Evolutionary conservation across 2,113 vertebrate genomes (phyloP), one percentile per base, ranked within the genome.

Genomic region (Anser brachyrhynchus): DNA sequence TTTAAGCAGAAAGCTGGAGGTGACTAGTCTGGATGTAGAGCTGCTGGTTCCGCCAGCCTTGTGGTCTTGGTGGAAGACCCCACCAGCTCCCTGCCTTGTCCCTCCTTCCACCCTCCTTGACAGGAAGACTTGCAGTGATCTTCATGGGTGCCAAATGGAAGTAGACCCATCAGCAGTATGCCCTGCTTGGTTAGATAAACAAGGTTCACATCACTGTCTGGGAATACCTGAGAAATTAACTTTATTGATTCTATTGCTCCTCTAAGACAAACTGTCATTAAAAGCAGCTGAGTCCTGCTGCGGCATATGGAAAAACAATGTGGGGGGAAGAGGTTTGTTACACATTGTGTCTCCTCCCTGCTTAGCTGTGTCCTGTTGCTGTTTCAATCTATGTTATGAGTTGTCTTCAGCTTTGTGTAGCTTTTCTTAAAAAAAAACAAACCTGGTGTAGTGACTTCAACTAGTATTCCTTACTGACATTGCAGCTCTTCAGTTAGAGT

Each of bases 381-480:
- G 3, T 65, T 75, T 70, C 0, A 0, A 44, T 59, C 41, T 90
- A 54, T 10, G n/a, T 67, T 43, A 73, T 31, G 54, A 49, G 37
- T n/a, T 71, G 25, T 49, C 54, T 92, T 58, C 59, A 73, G 10
- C 13, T 43, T 62, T 46, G 51, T 66, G 13, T 70, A 76, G 31
- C 52, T 90, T 91, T 93, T 96, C 29, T 89, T 87, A 49, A 18
- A 91, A 80, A 80, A 72, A 57, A 95, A 91, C 37, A 89, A 86
- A 84, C 65, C 93, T 72, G 72, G 28, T 31, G 21, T 82, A 5
- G 5, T 49, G 67, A n/a, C 7, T 94, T 79, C 52, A 75, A 75
- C 91, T 89, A 79, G 8, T 89, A 66, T 87, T 93, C 94, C 71
- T 91, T 90, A 59, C 77, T 72, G 69, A 83, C 21, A 22, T 89